Conservation (phyloP, 2,113 vertebrate species). For the Carassius auratus region DNA sequence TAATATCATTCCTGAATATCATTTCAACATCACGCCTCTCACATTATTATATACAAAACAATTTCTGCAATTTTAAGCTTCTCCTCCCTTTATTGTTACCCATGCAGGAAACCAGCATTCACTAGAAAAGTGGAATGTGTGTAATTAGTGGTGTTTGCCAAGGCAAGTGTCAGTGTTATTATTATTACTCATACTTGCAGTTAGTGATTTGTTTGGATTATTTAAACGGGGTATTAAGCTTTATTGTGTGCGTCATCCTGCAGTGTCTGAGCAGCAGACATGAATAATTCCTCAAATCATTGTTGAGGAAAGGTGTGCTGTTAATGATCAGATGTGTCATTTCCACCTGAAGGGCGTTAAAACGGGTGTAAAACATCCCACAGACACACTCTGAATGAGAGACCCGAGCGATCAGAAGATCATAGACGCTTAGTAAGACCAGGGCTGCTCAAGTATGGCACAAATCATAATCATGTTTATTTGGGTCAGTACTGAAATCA, state of each 20-base stretch:
- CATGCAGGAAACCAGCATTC: too few species aligned
- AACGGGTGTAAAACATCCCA: too few species aligned
- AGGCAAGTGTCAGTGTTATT: background rate
- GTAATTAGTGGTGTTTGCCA: background rate
- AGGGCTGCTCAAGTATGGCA: too few species aligned
- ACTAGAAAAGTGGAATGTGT: background rate
- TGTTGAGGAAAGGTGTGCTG: background rate
- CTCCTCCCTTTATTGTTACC: background rate
- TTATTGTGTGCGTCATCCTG: background rate
- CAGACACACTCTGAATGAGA: too few species aligned
- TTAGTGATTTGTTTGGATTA: slow-evolving; percentile 51
- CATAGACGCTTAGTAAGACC: too few species aligned
- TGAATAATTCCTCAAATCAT: background rate
- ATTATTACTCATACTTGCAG: background rate
- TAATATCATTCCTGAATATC: too few species aligned
- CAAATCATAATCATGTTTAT: too few species aligned
- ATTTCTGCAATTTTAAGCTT: background rate
- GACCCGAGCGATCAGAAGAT: too few species aligned
- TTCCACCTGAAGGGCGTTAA: too few species aligned
- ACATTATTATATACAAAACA: background rate
- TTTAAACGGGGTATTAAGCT: background rate
- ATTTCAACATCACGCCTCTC: background rate
- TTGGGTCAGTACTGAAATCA: too few species aligned
- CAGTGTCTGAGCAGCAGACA: background rate
- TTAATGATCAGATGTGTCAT: background rate